Conservation (phyloP, 2,113 vertebrate genomes). For the Hystrix brachyura region DNA sequence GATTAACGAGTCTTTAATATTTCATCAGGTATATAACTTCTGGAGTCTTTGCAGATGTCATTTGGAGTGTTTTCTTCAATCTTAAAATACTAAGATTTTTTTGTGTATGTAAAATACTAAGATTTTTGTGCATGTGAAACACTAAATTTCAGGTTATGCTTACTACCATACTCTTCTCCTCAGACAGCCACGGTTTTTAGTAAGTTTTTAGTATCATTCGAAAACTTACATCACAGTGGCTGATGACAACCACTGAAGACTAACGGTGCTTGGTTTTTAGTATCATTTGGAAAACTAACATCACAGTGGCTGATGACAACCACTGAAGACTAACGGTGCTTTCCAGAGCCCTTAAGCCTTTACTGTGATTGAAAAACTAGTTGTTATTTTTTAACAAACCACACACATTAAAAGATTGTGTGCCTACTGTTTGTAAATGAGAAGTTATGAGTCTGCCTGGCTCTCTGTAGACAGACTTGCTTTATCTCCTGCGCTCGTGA, state of each 20-base stretch:
- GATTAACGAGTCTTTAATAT: neutral
- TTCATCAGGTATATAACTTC: neutral
- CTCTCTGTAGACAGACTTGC: neutral
- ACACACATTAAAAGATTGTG: neutral
- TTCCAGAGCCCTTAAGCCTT: neutral
- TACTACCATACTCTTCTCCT: neutral
- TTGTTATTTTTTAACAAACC: neutral
- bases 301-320: neutral
- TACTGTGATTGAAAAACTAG: neutral
- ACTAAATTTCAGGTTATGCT: neutral
- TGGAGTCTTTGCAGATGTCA: neutral
- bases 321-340: neutral
- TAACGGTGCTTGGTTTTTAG: neutral
- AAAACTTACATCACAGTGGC: neutral
- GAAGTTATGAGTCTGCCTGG: neutral
- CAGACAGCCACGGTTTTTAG: neutral
- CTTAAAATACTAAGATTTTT: neutral
- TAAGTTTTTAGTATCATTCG: neutral
- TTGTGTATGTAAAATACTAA: neutral
- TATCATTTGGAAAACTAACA: neutral
- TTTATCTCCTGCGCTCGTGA: neutral
- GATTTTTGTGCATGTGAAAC: neutral
- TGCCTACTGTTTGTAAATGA: conserved; percentile 11
- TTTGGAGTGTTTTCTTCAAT: neutral
- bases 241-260: neutral